Evolutionary conservation across 2,797 vertebrate species (phyloP), one percentile per base, ranked within the genome.

Genomic region (Orientallactaga sibirica): DNA sequence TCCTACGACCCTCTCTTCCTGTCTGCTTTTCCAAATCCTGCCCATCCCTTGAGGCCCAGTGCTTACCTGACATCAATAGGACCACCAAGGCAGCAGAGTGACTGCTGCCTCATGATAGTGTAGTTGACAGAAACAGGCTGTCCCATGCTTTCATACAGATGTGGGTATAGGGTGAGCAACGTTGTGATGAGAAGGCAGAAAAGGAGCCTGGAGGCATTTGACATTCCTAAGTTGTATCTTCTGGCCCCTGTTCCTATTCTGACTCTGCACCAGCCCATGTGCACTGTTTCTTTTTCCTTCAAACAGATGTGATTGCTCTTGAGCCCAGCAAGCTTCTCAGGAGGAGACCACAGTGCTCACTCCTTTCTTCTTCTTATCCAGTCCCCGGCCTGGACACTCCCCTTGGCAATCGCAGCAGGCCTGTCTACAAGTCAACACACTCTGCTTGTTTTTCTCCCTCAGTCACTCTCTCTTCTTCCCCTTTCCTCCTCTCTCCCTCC

Each of bases 351-450:
- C 66, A 33, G 70, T 29, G 20, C 25, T 55, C 33, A 27, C 78
- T 85, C 83, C 37, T 4, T 18, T 3, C 58, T 18, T 82, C 67
- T n/a, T 90, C 41, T 29, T 25, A 7, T 58, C 1, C 4, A 1
- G 16, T 70, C 41, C 55, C 55, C 55, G 75, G 88, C 75, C 85
- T 33, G 5, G 14, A 37, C n/a, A 68, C 86, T 80, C 5, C 7
- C 4, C 90, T 93, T 89, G 52, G 66, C 90, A 62, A 91, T 77
- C 62, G 41, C 27, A 70, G 37, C 82, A 73, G 90, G 88, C 83
- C 62, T 77, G 24, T 75, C 41, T 15, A 41, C 5, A 11, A 94
- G 84, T 85, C 91, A 84, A 92, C 74, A n/a, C 14, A 7, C 55
- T 37, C 0, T 81, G 27, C 66, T 81, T 10, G 75, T 62, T 66